phyloP scores from a whole-genome alignment of 2,113 vertebrate species.

The Malaclemys terrapin region DNA sequence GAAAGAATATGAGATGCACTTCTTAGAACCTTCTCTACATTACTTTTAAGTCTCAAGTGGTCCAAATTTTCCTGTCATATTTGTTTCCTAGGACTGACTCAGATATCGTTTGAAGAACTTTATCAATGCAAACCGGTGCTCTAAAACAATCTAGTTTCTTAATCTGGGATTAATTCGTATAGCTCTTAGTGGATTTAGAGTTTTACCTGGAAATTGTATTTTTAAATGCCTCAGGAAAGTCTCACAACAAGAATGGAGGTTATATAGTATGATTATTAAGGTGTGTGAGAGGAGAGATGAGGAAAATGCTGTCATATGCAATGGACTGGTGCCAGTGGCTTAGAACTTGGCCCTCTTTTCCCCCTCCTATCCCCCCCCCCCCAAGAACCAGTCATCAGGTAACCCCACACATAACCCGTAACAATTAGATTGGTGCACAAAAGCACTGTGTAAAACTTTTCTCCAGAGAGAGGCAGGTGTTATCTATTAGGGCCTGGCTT shows the following conservation, averaged over 20 bases:
- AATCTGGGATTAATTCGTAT: neutral
- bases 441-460: neutral
- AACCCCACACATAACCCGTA: neutral
- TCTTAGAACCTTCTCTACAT: neutral
- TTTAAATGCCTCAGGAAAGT: neutral
- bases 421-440: neutral
- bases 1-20: slow-evolving; percentile 81
- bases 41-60: neutral
- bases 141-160: neutral
- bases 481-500: neutral
- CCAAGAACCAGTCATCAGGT: neutral
- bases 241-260: neutral
- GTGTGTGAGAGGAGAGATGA: neutral
- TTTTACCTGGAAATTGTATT: neutral
- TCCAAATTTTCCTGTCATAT: neutral
- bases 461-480: slow-evolving; percentile 37
- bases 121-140: rapidly evolving
- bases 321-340: neutral
- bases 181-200: neutral
- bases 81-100: slow-evolving; percentile 10
- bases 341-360: neutral
- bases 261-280: neutral
- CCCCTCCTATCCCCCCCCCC: rapidly evolving
- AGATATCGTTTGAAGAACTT: neutral
- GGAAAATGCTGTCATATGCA: neutral